These are phyloP conservation scores for Orchesellides sinensis DNA, from an alignment of 2,888 invertebrate species.

Conservation along the genomic window DNA sequence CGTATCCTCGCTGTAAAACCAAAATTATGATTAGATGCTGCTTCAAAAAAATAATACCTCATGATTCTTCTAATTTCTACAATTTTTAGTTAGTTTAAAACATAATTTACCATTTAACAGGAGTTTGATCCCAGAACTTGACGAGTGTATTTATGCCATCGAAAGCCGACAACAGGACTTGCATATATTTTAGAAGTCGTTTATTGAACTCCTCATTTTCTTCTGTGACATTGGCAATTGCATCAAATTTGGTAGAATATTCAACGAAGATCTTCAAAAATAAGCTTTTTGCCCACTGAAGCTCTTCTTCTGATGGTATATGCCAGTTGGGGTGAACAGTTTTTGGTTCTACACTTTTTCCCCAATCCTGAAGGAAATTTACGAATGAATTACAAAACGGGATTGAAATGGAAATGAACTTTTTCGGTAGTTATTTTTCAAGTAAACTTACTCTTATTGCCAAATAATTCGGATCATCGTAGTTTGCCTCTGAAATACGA, in stretches of 20 bases:
- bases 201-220: slow-evolving; percentile 79
- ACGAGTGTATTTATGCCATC: slow-evolving; percentile 83
- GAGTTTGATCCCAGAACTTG: slow-evolving; percentile 83
- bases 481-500: slow-evolving; percentile 70
- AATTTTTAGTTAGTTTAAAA: slow-evolving; percentile 72
- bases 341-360: slow-evolving; percentile 83
- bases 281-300: slow-evolving; percentile 82
- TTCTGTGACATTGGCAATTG: slow-evolving; percentile 80
- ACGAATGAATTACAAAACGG: neutral
- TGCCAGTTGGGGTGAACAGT: slow-evolving; percentile 87
- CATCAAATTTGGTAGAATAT: slow-evolving; percentile 79
- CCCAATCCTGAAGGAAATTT: slow-evolving; percentile 84
- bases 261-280: slow-evolving; percentile 69
- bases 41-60: neutral
- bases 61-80: neutral
- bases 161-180: slow-evolving; percentile 83
- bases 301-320: slow-evolving; percentile 84
- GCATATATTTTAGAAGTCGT: slow-evolving; percentile 84
- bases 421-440: neutral
- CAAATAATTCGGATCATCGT: slow-evolving; percentile 73
- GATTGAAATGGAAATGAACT: neutral
- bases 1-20: slow-evolving; percentile 80
- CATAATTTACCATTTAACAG: slow-evolving; percentile 74
- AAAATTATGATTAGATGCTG: slow-evolving; percentile 6
- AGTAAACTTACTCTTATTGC: slow-evolving; percentile 66